These are phyloP conservation scores for Troglohyphantes excavatus DNA, from an alignment of 2,888 invertebrate species.

Conservation along the genomic window DNA sequence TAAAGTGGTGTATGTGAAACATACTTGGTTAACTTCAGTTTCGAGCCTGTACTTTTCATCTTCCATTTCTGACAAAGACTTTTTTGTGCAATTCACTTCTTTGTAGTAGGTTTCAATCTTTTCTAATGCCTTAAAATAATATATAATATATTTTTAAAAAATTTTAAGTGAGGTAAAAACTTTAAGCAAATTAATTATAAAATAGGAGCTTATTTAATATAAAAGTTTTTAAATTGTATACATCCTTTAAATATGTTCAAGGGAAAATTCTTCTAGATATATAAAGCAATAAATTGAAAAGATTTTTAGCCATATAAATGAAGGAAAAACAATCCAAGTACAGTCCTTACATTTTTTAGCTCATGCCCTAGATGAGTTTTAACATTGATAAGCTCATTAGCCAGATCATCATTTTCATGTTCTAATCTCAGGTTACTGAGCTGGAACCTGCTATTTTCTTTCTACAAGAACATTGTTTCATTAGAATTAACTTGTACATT, in stretches of 20 bases:
- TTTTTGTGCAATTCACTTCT: conserved; percentile 83
- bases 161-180: too few relatives aligned
- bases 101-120: conserved; percentile 83
- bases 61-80: conserved; percentile 87
- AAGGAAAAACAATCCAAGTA: not conserved
- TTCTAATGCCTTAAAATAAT: conserved; percentile 83
- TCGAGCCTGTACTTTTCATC: conserved; percentile 88
- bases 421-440: conserved; percentile 85
- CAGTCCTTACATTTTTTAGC: conserved; percentile 81
- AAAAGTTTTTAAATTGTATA: too few relatives aligned
- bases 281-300: not conserved
- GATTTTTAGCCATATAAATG: not conserved
- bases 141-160: not conserved
- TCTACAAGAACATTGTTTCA: conserved; percentile 73
- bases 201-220: too few relatives aligned
- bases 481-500: not conserved
- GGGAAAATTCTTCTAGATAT: not conserved
- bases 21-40: conserved; percentile 85
- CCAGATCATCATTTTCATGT: conserved; percentile 86
- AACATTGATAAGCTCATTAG: conserved; percentile 85
- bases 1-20: not conserved
- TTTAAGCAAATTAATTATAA: too few relatives aligned
- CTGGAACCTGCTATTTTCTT: conserved; percentile 84
- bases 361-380: conserved; percentile 83
- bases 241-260: too few relatives aligned